These are phyloP conservation scores for Apis cerana DNA, from an alignment of 1,140 invertebrate genomes.

Conservation along the genomic window DNA sequence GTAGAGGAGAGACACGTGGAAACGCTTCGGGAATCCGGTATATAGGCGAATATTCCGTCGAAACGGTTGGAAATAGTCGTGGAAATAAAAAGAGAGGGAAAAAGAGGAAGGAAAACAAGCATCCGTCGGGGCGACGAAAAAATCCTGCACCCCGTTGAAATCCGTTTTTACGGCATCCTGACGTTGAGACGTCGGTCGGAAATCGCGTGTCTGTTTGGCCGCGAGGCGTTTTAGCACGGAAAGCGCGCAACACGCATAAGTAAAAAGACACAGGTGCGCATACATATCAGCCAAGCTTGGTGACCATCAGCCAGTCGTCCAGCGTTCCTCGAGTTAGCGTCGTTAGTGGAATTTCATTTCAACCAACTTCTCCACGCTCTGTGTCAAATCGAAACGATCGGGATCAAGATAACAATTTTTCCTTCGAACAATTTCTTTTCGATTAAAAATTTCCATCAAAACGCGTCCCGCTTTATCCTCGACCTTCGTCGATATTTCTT, in stretches of 20 bases:
- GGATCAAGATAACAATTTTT: too few relatives aligned
- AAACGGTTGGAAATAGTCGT: background rate
- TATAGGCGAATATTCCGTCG: background rate
- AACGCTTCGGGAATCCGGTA: background rate
- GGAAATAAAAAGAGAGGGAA: background rate
- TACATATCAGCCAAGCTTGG: constrained; percentile 43
- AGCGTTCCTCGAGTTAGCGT: constrained; percentile 46
- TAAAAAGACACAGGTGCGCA: constrained; percentile 47
- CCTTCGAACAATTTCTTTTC: too few relatives aligned
- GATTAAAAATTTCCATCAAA: too few relatives aligned
- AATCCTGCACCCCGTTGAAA: background rate
- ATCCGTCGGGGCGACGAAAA: constrained; percentile 4
- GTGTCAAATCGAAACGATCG: constrained; percentile 38
- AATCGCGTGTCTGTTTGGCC: constrained; percentile 54
- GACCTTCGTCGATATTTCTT: too few relatives aligned
- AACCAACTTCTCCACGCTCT: constrained; percentile 3
- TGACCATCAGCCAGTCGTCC: constrained; percentile 49
- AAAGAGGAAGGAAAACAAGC: background rate
- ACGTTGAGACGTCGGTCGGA: constrained; percentile 47
- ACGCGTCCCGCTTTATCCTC: too few relatives aligned
- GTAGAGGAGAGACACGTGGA: background rate
- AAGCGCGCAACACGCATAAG: constrained; percentile 48
- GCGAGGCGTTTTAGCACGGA: constrained; percentile 33
- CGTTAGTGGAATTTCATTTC: constrained; percentile 55
- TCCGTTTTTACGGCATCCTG: constrained; percentile 49